Evolutionary conservation across 2,888 invertebrate species (phyloP).

Genomic region (Entomobrya multifasciata): DNA sequence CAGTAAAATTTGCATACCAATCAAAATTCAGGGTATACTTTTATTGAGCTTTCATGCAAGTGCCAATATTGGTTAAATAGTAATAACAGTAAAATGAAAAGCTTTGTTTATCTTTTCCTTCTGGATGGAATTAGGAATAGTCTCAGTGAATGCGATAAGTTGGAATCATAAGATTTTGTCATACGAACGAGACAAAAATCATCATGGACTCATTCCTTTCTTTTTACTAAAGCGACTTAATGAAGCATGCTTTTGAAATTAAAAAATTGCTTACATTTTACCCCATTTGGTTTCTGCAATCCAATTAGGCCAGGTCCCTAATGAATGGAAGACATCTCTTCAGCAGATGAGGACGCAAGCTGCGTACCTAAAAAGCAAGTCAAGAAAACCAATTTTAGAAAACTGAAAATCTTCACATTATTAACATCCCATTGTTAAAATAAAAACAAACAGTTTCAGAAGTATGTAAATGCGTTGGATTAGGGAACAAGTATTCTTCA

Average conservation of each 20-base stretch:
- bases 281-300: background rate
- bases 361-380: too few species aligned
- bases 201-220: slow-evolving; percentile 54
- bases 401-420: too few species aligned
- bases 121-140: slow-evolving; percentile 28
- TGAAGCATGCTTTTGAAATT: background rate
- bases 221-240: background rate
- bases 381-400: too few species aligned
- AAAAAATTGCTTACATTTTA: slow-evolving; percentile 55
- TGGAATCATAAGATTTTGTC: slow-evolving; percentile 72
- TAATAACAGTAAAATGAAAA: background rate
- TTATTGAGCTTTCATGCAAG: too few species aligned
- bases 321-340: too few species aligned
- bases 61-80: background rate
- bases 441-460: slow-evolving; percentile 25
- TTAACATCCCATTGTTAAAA: too few species aligned
- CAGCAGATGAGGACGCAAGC: too few species aligned
- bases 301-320: too few species aligned
- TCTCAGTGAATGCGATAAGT: slow-evolving; percentile 59
- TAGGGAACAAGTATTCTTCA: slow-evolving; percentile 77
- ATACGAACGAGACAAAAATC: slow-evolving; percentile 77
- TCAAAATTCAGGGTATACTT: slow-evolving; percentile 12
- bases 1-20: slow-evolving; percentile 60
- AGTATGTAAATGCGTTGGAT: slow-evolving; percentile 65
- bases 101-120: background rate